These are phyloP conservation scores for Heliconius sara DNA, from an alignment of 2,888 invertebrate genomes.

Conservation along the genomic window DNA sequence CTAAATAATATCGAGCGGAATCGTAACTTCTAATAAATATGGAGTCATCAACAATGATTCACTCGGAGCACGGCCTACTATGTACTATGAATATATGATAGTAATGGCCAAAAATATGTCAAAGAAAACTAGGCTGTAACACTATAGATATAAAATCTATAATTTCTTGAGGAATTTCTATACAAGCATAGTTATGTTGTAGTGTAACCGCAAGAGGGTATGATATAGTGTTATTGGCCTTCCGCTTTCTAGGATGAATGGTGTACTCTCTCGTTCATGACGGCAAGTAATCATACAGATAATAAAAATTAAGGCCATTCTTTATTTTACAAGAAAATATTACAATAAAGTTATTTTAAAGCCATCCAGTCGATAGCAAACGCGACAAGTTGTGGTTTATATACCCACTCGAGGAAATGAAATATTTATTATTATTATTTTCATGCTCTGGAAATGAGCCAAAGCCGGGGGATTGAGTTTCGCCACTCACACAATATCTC, in stretches of 20 bases:
- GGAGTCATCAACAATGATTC: constrained; percentile 56
- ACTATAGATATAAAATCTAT: constrained; percentile 1
- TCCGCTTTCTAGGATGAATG: constrained; percentile 51
- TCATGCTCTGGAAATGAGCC: too few species aligned
- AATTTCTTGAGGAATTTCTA: constrained; percentile 15
- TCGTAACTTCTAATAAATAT: constrained; percentile 55
- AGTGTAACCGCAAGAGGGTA: constrained; percentile 51
- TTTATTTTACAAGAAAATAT: constrained; percentile 19
- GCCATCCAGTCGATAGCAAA: not conserved
- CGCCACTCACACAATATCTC: too few species aligned
- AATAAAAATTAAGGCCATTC: constrained; percentile 43
- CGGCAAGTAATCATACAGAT: constrained; percentile 42
- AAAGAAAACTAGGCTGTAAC: constrained; percentile 21
- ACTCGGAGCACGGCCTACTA: constrained; percentile 45
- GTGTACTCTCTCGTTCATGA: constrained; percentile 47
- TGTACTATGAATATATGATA: constrained; percentile 22
- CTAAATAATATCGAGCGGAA: constrained; percentile 46
- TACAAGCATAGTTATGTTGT: constrained; percentile 46
- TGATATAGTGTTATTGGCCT: constrained; percentile 55
- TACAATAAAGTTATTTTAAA: not conserved
- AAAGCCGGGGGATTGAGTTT: too few species aligned
- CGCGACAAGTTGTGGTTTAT: too few species aligned
- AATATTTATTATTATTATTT: too few species aligned
- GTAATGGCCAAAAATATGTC: constrained; percentile 6
- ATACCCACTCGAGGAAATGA: too few species aligned